A percentile compares a stretch with the other conserved stretches of the same genome.
Conservation (phyloP, 2,888 invertebrate species). For the Agrotis puta region DNA sequence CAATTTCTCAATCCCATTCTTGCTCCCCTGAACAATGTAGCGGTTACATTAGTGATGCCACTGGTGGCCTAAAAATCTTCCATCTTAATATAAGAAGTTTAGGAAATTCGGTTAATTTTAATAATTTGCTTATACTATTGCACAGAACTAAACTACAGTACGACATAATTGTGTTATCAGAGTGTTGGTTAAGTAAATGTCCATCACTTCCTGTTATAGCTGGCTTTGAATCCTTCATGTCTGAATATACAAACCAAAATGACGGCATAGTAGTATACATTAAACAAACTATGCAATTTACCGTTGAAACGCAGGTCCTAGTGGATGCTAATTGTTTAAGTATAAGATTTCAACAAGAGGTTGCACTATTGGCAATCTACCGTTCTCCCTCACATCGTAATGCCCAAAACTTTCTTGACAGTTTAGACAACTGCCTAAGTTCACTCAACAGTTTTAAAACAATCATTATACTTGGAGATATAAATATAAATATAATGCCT, state of each 20-base stretch:
- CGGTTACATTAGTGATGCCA: neutral
- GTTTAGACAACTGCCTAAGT: too few species aligned
- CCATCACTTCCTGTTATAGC: conserved; percentile 13
- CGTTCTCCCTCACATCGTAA: too few species aligned
- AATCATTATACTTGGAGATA: conserved; percentile 18
- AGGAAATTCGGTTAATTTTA: conserved; percentile 13
- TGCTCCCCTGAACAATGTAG: conserved; percentile 17
- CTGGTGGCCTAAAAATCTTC: conserved; percentile 18
- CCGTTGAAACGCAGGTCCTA: too few species aligned
- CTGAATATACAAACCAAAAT: conserved; percentile 25
- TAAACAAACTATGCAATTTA: too few species aligned
- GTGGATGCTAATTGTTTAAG: too few species aligned
- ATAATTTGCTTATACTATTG: conserved; percentile 6
- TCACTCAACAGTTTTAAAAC: conserved; percentile 3
- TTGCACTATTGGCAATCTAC: too few species aligned
- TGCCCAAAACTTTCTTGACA: too few species aligned
- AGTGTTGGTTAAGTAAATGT: conserved; percentile 25
- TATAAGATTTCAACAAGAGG: too few species aligned
- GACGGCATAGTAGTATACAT: conserved; percentile 3
- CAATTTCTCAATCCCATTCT: conserved; percentile 3
- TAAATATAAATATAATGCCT: conserved; percentile 8
- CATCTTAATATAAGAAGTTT: conserved; percentile 20
- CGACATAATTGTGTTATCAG: conserved; percentile 19
- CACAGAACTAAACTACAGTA: conserved; percentile 14
- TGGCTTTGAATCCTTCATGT: conserved; percentile 17